A percentile compares a stretch with the other conserved stretches of the same genome.
Evolutionary conservation across 2,888 invertebrate genomes (phyloP).

Genomic region (Nasonia oneida): DNA sequence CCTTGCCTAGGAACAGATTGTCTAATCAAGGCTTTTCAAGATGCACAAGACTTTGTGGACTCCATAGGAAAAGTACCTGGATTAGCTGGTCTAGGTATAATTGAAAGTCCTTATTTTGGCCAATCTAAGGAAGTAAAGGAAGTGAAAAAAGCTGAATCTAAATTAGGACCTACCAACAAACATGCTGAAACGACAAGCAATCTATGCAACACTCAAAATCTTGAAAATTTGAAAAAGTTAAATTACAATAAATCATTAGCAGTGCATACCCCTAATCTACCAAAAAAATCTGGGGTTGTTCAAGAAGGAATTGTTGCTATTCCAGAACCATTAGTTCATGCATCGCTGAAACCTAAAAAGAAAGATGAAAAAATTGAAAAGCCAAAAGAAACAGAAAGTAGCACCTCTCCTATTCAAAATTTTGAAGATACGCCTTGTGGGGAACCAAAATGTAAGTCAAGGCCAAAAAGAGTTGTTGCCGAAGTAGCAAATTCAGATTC

Average conservation of each 20-base stretch:
- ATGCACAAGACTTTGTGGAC: slow-evolving; percentile 74
- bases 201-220: slow-evolving; percentile 36
- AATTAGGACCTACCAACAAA: slow-evolving; percentile 17
- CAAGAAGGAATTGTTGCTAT: slow-evolving; percentile 68
- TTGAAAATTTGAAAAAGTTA: slow-evolving; percentile 26
- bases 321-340: slow-evolving; percentile 61
- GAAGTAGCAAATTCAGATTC: slow-evolving; percentile 25
- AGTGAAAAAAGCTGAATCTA: slow-evolving; percentile 43
- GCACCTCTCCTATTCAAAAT: not conserved
- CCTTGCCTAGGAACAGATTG: slow-evolving; percentile 70
- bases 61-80: slow-evolving; percentile 73
- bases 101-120: slow-evolving; percentile 74
- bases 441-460: slow-evolving; percentile 61
- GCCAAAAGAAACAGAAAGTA: slow-evolving; percentile 50
- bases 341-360: slow-evolving; percentile 57
- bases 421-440: slow-evolving; percentile 62
- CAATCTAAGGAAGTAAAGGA: slow-evolving; percentile 56
- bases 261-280: slow-evolving; percentile 57
- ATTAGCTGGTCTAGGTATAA: slow-evolving; percentile 71
- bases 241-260: not conserved
- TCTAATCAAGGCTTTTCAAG: slow-evolving; percentile 70
- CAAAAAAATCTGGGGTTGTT: slow-evolving; percentile 68
- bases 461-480: slow-evolving; percentile 42
- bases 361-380: slow-evolving; percentile 64
- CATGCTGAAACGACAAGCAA: slow-evolving; percentile 9